A percentile compares a stretch with the other conserved stretches of the same genome.
Evolutionary conservation across 2,888 invertebrate genomes (phyloP).

Genomic region (Helobdella robusta): DNA sequence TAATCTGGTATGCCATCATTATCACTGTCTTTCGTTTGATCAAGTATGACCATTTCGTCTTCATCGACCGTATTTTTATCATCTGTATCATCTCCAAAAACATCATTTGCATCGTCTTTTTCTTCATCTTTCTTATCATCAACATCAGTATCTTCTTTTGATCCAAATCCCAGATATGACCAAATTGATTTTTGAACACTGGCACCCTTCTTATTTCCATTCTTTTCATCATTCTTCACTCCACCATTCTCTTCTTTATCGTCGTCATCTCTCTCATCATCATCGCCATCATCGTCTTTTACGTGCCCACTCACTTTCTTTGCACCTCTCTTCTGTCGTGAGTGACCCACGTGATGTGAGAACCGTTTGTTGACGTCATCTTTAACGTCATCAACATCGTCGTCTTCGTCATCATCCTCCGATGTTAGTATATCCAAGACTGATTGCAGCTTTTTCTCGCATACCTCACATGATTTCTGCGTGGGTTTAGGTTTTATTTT

Average conservation of each 20-base stretch:
- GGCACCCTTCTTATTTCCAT: no score
- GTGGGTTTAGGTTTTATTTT: no score
- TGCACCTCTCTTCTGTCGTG: not conserved
- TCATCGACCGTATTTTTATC: no score
- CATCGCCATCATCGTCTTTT: no score
- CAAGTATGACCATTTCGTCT: not conserved
- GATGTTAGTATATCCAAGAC: conserved; percentile 20
- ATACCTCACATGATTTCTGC: conserved; percentile 13
- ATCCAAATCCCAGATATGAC: no score
- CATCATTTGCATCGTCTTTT: not conserved
- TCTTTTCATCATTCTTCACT: no score
- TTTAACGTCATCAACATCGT: no score
- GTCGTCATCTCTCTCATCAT: conserved; percentile 34
- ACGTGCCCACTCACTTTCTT: no score
- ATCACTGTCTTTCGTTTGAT: conserved; percentile 29
- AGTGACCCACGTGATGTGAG: not conserved
- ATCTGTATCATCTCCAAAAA: not conserved
- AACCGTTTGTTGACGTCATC: not conserved
- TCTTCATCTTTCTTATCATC: no score
- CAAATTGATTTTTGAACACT: no score
- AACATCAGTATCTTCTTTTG: no score
- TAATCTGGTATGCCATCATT: conserved; percentile 31
- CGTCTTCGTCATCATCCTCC: conserved; percentile 17
- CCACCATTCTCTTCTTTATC: conserved; percentile 31
- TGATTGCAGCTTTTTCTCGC: conserved; percentile 19